Percentiles rank a stretch among this genome's conserved stretches.
phyloP scores from a whole-genome alignment of 2,113 vertebrate genomes.

The Centrocercus urophasianus region DNA sequence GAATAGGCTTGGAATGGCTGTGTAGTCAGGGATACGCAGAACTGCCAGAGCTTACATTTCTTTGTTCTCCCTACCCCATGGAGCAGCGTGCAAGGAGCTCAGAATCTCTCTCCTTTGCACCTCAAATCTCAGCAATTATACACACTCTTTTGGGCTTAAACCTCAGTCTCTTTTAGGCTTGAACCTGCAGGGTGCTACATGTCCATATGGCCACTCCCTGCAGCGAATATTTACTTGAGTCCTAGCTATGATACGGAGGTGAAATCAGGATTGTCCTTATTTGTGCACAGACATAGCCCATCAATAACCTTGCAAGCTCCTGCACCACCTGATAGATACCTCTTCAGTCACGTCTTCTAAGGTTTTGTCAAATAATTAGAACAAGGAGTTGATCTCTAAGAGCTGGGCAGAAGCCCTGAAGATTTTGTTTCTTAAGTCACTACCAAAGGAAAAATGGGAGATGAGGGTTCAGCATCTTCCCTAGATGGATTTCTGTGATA shows the following conservation, averaged over 20 bases:
- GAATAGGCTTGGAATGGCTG: not conserved
- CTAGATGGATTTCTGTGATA: not conserved
- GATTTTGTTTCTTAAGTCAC: not conserved
- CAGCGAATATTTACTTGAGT: not conserved
- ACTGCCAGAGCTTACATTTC: not conserved
- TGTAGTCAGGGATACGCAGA: not conserved
- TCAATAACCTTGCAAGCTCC: not conserved
- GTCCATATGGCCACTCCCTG: not conserved
- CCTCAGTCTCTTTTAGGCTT: too few relatives aligned
- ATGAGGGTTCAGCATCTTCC: not conserved
- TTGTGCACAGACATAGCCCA: not conserved
- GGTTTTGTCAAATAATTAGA: not conserved
- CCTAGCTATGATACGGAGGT: not conserved
- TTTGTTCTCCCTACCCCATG: not conserved
- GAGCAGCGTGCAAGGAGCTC: not conserved
- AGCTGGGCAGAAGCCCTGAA: not conserved
- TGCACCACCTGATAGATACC: not conserved
- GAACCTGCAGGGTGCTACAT: not conserved
- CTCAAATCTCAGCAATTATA: rapidly evolving
- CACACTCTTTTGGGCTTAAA: not conserved
- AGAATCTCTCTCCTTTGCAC: not conserved
- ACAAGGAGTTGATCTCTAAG: not conserved
- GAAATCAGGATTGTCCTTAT: not conserved
- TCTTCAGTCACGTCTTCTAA: not conserved
- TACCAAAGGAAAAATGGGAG: not conserved